Evolutionary conservation across 2,113 vertebrate species (phyloP).

Genomic region (Phrynosoma platyrhinos): DNA sequence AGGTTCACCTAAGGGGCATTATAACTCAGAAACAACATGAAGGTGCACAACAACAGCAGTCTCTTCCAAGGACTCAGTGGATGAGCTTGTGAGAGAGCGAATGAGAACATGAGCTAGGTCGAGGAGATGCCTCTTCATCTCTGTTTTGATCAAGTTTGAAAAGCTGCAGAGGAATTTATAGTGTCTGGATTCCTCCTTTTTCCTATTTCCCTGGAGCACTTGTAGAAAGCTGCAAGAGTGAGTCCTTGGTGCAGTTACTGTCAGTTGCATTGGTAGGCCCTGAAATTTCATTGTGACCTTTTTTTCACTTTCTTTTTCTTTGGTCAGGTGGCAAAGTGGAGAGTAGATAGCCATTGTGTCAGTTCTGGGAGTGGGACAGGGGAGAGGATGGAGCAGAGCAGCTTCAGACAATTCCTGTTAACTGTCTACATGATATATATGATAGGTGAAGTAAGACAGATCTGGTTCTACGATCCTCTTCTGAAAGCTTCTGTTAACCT

Average conservation of each 20-base stretch:
- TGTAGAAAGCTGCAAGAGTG: not conserved
- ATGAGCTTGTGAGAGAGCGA: too few relatives aligned
- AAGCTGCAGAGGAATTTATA: not conserved
- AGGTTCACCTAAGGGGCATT: too few relatives aligned
- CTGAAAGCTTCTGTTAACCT: not conserved
- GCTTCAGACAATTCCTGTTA: not conserved
- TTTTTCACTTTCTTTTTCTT: too few relatives aligned
- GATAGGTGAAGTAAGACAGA: not conserved
- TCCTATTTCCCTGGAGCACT: not conserved
- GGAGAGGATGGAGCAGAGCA: not conserved
- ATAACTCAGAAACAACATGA: too few relatives aligned
- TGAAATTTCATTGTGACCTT: not conserved
- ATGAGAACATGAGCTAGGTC: too few relatives aligned
- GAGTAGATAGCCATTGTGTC: too few relatives aligned
- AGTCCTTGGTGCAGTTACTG: not conserved
- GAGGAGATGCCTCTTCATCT: too few relatives aligned
- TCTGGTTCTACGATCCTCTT: not conserved
- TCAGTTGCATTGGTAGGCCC: not conserved
- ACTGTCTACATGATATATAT: not conserved
- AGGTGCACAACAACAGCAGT: too few relatives aligned
- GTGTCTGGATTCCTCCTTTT: too few relatives aligned
- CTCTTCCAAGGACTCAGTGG: not conserved
- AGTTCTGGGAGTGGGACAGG: not conserved
- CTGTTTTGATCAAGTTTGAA: not conserved
- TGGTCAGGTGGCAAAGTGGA: not conserved